phyloP scores from a whole-genome alignment of 2,888 invertebrate species.

The Prosapia bicincta region DNA sequence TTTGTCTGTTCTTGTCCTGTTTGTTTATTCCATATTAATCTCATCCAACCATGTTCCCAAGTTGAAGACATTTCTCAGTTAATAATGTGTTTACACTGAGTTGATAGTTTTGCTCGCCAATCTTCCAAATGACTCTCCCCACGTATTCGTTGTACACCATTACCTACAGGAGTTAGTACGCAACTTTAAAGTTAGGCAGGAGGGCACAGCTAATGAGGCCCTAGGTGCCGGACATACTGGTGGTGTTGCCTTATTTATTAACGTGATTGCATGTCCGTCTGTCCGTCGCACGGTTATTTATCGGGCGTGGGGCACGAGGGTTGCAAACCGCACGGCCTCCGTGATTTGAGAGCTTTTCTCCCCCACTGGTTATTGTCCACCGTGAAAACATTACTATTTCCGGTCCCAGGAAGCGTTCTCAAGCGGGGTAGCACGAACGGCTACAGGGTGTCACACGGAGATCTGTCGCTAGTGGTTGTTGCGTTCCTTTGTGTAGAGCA shows the following conservation, averaged over 20 bases:
- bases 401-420: not conserved
- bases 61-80: too few relatives aligned
- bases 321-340: not conserved
- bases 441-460: too few relatives aligned
- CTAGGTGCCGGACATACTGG: not conserved
- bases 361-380: not conserved
- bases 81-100: too few relatives aligned
- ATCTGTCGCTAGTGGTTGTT: too few relatives aligned
- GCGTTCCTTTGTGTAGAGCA: too few relatives aligned
- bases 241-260: not conserved
- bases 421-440: not conserved
- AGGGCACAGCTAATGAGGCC: not conserved
- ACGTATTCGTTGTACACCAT: not conserved
- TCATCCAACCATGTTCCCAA: too few relatives aligned
- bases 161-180: not conserved
- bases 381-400: not conserved
- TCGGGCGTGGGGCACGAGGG: not conserved
- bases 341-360: not conserved
- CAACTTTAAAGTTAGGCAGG: not conserved
- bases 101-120: too few relatives aligned
- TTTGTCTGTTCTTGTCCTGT: too few relatives aligned
- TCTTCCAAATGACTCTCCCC: too few relatives aligned
- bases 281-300: not conserved
- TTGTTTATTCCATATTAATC: too few relatives aligned
- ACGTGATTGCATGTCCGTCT: not conserved